Evolutionary conservation across 2,888 invertebrate species (phyloP), one percentile per base, ranked within the genome.

Genomic region (Eustalomyia histrio): DNA sequence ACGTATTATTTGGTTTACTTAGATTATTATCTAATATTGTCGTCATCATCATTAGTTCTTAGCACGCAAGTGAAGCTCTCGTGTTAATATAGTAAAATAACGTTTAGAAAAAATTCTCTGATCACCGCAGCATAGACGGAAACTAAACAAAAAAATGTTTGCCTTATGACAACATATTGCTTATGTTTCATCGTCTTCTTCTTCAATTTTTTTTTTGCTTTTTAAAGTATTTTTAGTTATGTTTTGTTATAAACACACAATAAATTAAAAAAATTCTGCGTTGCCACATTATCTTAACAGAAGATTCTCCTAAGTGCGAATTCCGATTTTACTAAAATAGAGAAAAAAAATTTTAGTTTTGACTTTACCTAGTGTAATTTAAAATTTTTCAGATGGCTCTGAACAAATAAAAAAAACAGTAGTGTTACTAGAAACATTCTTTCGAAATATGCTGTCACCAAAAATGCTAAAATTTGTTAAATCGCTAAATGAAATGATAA

Each of bases 161-260:
- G 64, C 43, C 69, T 79, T 73, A 76, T 80, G 73, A 76, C 76
- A 80, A 80, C 72, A 80, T 69, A 69, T 64, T 80, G 76, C 68
- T 76, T 76, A 80, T 76, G 68, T 76, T 71, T 72, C 71, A 63
- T 64, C 69, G 67, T 68, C 63, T 80, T 79, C 18, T 53, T 69
- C 47, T 72, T 50, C 55, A 7, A 7, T 29, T 29, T 29, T 29
- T 60, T 47, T 57, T 64, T 14, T 64, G 76, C 43, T 58, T 67
- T 57, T 57, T 18, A 68, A 68, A 35, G 39, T 80, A 71, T 65
- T 60, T 69, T 35, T 67, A 35, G 61, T 43, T 21, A 75, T 29
- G n/a, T 39, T 50, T 71, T 63, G n/a, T 35, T 53, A 21, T 43
- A 47, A 64, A 24, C 57, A 71, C 39, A 43, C 24, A 64, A 29